phyloP scores from a whole-genome alignment of 2,888 invertebrate genomes.

The Syrista parreyssii region DNA sequence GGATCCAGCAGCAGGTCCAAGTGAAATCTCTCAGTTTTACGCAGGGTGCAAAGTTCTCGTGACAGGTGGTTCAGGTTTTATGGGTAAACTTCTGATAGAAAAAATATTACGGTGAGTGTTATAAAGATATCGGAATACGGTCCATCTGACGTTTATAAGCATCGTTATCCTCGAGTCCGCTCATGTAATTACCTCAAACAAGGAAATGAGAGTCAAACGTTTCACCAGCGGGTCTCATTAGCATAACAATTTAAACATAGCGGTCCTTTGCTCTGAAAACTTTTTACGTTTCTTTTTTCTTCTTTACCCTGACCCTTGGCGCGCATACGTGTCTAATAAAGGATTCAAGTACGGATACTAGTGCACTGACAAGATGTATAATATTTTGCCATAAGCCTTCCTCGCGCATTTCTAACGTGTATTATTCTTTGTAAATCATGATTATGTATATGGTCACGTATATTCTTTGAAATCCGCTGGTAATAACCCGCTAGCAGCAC shows the following conservation, averaged over 20 bases:
- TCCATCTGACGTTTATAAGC: not conserved
- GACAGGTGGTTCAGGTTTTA: conserved; percentile 61
- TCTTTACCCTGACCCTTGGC: not conserved
- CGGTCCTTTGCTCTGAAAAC: not conserved
- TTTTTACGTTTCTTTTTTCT: conserved; percentile 11
- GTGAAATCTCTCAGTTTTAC: conserved; percentile 54
- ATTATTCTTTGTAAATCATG: conserved; percentile 15
- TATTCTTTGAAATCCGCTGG: conserved; percentile 20
- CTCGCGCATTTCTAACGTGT: conserved; percentile 19
- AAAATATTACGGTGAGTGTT: conserved; percentile 58
- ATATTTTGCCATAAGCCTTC: not conserved
- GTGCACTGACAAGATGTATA: not conserved
- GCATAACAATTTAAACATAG: not conserved
- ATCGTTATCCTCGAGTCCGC: not conserved
- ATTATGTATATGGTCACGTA: conserved; percentile 26
- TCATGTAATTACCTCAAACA: not conserved
- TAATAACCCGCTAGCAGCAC: conserved; percentile 24
- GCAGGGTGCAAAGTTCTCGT: conserved; percentile 52
- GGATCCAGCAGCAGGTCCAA: conserved; percentile 22
- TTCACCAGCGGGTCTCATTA: not conserved
- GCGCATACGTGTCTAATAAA: not conserved
- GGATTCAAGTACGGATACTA: not conserved
- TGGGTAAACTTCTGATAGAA: conserved; percentile 60
- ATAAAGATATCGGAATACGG: not conserved
- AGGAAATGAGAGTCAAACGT: not conserved